Percentiles rank a stretch among this genome's conserved stretches.
Evolutionary conservation across 1,140 invertebrate genomes (phyloP).

Genomic region (Heterodera carotae): DNA sequence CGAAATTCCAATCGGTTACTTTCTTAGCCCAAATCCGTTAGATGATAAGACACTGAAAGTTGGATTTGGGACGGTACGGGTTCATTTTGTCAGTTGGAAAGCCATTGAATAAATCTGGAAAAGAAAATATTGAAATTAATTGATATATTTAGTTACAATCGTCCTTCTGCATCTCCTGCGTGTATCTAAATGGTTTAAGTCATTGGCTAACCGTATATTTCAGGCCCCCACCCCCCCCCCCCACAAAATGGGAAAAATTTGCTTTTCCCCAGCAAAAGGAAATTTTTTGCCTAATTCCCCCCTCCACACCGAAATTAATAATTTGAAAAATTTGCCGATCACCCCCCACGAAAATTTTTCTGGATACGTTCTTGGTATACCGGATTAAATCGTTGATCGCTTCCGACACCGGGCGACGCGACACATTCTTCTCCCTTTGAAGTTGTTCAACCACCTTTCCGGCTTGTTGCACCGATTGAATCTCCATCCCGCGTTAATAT

Average conservation of each 20-base stretch:
- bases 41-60: constrained; percentile 54
- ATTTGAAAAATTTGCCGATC: constrained; percentile 9
- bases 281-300: no score
- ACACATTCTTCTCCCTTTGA: constrained; percentile 47
- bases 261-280: no score
- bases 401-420: constrained; percentile 45
- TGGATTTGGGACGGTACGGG: constrained; percentile 60
- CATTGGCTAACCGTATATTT: constrained; percentile 7
- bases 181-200: constrained; percentile 30
- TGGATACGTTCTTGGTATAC: no score
- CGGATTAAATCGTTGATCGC: constrained; percentile 47
- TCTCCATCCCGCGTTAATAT: constrained; percentile 51
- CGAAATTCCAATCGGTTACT: neutral
- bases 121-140: neutral
- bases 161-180: constrained; percentile 50
- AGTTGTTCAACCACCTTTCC: constrained; percentile 51
- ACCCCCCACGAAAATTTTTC: no score
- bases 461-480: constrained; percentile 49
- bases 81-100: constrained; percentile 62
- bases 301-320: no score
- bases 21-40: constrained; percentile 23
- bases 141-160: constrained; percentile 38
- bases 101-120: constrained; percentile 55
- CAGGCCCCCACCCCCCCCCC: no score
- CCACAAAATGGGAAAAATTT: no score